Evolutionary conservation across 2,888 invertebrate genomes (phyloP).

Genomic region (Andricus curvator): DNA sequence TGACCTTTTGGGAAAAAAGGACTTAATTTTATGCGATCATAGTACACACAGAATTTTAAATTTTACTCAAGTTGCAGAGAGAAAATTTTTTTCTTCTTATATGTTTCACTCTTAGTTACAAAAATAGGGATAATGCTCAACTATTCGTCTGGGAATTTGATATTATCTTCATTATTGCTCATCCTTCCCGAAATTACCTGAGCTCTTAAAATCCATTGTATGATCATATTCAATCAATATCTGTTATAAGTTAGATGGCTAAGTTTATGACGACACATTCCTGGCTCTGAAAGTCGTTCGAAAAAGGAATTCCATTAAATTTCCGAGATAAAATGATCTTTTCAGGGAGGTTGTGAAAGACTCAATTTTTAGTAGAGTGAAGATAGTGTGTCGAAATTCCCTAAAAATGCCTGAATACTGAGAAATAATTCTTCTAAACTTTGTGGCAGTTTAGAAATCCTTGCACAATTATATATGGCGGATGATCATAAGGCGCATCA

Average conservation of each 20-base stretch:
- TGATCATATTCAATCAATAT: constrained; percentile 47
- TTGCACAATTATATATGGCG: too few relatives aligned
- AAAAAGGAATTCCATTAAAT: constrained; percentile 48
- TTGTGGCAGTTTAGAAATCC: background rate
- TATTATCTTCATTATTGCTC: constrained; percentile 8
- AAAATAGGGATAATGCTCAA: background rate
- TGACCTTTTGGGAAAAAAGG: constrained; percentile 48
- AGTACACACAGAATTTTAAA: background rate
- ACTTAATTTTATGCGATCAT: background rate
- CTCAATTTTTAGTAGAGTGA: background rate
- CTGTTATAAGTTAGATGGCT: constrained; percentile 30
- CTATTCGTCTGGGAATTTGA: constrained; percentile 11
- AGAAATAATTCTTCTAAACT: background rate
- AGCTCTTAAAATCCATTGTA: background rate
- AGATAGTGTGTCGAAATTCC: background rate
- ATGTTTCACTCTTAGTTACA: background rate
- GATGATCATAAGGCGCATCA: too few relatives aligned
- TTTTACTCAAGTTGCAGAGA: background rate
- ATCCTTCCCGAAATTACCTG: background rate
- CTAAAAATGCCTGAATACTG: background rate
- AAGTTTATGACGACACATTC: constrained; percentile 54
- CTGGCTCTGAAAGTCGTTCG: constrained; percentile 24
- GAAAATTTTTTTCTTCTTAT: background rate
- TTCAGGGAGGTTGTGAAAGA: background rate
- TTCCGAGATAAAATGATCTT: constrained; percentile 15